Base-by-base conservation (phyloP, 2,797 vertebrate genomes). In the Parauchenoglanis ngamensis region DNA sequence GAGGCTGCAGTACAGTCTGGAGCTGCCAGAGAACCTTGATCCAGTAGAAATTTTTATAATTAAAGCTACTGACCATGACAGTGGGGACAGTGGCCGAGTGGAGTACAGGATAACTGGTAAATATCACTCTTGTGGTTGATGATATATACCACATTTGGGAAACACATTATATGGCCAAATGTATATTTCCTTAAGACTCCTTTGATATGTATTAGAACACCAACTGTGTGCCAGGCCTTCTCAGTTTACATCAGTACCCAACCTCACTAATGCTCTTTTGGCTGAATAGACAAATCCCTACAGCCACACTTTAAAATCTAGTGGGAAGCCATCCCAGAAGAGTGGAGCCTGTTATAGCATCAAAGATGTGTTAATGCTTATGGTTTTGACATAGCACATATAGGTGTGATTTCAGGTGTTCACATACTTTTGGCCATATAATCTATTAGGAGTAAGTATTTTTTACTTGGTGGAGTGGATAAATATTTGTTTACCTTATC, bases 21-120 rank as follows among this genome's bases (percentile, higher is more conserved):
- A 99, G 87, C 97, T 99, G 4, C 98, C 98, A 0, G 98, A 99
- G 94, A 98, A 98, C 94, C 97, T 97, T 89, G 94, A 92, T 2
- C 93, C 93, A 0, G 94, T 97, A 28, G 95, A 96, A 2, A 96
- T 99, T 52, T 96, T 96, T 88, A 93, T 93, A 1, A 93, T 99
- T 73, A 96, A 96, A 88, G 98, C 98, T 91, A 96, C 96, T 0
- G 98, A 99, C 87, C 96, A 94, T 0, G 98, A 99, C 31, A 92
- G 93, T 0, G 98, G 97, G 68, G 94, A 95, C 35, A 98, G 97
- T 0, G 98, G 98, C 56, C 95, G 95, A 68, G 90, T 99, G 87
- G 94, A 97, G 57, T 99, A 99, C 94, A 94, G 76, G 3, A 93
- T 99, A 90, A 92, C 96, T 85, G 98, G 98, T 99, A 92, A 96